A percentile compares a stretch with the other conserved stretches of the same genome.
These are phyloP conservation scores for Cephus runcator DNA, from an alignment of 2,888 invertebrate species.

Conservation along the genomic window DNA sequence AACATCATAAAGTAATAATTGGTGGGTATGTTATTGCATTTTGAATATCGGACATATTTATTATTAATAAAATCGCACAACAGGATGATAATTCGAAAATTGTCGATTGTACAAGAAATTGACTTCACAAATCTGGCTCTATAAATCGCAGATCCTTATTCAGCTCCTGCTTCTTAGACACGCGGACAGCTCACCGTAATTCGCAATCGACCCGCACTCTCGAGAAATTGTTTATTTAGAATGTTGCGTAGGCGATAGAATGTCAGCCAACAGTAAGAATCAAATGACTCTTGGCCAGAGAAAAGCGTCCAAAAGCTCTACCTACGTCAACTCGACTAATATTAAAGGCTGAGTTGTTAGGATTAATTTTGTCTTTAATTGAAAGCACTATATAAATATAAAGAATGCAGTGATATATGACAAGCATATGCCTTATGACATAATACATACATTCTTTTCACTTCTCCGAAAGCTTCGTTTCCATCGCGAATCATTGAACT, in stretches of 20 bases:
- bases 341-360: neutral
- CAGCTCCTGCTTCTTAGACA: neutral
- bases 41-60: too few species aligned
- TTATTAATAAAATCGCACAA: neutral
- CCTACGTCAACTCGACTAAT: neutral
- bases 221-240: conserved; percentile 16
- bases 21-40: neutral
- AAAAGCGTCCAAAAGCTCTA: neutral
- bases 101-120: neutral
- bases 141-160: neutral
- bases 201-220: neutral
- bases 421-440: neutral
- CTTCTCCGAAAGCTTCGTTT: neutral
- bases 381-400: neutral
- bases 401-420: neutral
- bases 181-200: neutral
- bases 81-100: neutral
- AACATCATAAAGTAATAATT: neutral
- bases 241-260: conserved; percentile 12
- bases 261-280: neutral
- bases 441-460: neutral
- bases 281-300: neutral
- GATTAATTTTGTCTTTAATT: neutral
- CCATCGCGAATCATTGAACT: neutral
- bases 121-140: neutral